A percentile compares a stretch with the other conserved stretches of the same genome.
phyloP scores from a whole-genome alignment of 2,113 vertebrate genomes.

The Ameiurus melas region DNA sequence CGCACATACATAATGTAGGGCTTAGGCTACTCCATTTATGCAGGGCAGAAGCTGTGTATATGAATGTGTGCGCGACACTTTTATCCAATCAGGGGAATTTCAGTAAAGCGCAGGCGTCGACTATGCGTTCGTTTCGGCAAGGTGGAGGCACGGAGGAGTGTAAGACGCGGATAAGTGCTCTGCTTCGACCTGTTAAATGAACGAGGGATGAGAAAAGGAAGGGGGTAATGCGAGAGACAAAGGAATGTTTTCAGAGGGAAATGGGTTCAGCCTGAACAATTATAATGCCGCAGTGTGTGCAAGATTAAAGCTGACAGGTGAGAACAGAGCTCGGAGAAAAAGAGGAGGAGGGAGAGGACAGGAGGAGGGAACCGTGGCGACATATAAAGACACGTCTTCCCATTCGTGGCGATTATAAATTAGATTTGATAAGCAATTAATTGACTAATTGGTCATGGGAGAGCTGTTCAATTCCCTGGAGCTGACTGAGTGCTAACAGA shows the following conservation, averaged over 20 bases:
- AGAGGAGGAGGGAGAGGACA: constrained; percentile 33
- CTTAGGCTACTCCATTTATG: constrained; percentile 27
- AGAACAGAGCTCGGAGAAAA: constrained; percentile 57
- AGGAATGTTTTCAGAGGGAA: constrained; percentile 40
- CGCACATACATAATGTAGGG: neutral
- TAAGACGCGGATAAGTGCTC: constrained; percentile 16
- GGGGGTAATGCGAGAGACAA: constrained; percentile 34
- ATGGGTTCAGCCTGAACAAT: constrained; percentile 61
- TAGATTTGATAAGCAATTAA: constrained; percentile 78
- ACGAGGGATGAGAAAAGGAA: neutral
- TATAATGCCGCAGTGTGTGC: constrained; percentile 67
- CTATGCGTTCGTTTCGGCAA: constrained; percentile 58
- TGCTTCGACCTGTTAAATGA: neutral
- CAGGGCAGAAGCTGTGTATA: constrained; percentile 9
- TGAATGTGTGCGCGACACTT: constrained; percentile 26
- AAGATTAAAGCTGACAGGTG: constrained; percentile 78
- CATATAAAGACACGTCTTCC: constrained; percentile 64
- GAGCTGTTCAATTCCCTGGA: constrained; percentile 70
- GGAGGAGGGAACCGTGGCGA: constrained; percentile 22
- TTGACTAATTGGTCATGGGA: constrained; percentile 76
- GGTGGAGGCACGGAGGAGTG: constrained; percentile 19
- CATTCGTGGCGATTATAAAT: constrained; percentile 71
- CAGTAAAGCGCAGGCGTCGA: constrained; percentile 56
- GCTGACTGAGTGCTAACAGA: constrained; percentile 51
- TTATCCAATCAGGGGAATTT: constrained; percentile 62